Conservation (phyloP, 1,140 invertebrate species). For the Bombus haemorrhoidalis region DNA sequence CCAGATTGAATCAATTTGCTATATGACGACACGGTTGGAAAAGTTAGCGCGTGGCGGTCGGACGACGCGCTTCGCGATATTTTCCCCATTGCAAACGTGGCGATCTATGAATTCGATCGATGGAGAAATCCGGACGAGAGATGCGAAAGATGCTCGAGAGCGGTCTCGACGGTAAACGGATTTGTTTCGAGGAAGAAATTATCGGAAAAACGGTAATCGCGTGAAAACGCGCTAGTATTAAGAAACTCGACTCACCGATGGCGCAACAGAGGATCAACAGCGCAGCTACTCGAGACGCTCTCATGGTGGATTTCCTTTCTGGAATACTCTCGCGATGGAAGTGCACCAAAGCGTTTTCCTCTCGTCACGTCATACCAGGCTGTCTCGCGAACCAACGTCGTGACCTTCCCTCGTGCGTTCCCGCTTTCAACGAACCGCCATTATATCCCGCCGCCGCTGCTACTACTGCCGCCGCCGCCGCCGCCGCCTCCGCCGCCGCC, state of each 20-base stretch:
- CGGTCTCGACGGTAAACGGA: neutral
- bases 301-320: conserved; percentile 66
- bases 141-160: neutral
- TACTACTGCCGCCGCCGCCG: neutral
- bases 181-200: neutral
- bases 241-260: conserved; percentile 75
- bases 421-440: conserved; percentile 72
- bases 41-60: too few species aligned
- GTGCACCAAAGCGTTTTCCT: conserved; percentile 39
- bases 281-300: conserved; percentile 62
- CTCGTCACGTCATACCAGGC: conserved; percentile 64
- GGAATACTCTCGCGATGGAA: conserved; percentile 49
- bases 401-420: conserved; percentile 32
- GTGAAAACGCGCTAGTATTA: neutral
- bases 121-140: too few species aligned
- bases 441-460: conserved; percentile 64
- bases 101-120: too few species aligned
- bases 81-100: too few species aligned
- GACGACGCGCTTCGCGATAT: too few species aligned
- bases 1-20: neutral
- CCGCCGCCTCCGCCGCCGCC: conserved; percentile 15
- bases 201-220: neutral
- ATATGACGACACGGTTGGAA: neutral
- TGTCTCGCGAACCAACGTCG: conserved; percentile 25
- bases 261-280: conserved; percentile 71